Base-by-base conservation (phyloP, 2,888 invertebrate species). In the Apodemia mormo region DNA sequence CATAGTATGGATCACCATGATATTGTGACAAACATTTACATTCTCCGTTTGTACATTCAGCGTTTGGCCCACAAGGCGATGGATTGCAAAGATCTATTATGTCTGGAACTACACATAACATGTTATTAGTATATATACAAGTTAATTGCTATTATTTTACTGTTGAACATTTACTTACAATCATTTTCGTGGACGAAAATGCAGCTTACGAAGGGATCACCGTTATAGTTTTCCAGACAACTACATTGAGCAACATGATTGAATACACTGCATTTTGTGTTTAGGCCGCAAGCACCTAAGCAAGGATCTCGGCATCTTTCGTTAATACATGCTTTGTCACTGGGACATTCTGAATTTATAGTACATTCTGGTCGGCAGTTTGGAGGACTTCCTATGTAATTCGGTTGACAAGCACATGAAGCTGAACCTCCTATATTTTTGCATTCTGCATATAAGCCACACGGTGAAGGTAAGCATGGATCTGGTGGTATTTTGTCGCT, bases 1-100 rank as follows among this genome's bases (percentile, higher is more conserved):
- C 96, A 75, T 94, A 88, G 79, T 96, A 96, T 3, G 97, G 97
- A 88, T 97, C 96, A 37, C 97, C 97, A 78, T 95, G 94, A 81
- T 96, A 97, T 82, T 96, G 96, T 0, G 94, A 92, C 66, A 96
- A 81, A 82, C 97, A 97, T 29, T 94, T 94, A 79, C 97, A 97
- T 67, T 94, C 80, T 58, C 96, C 96, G 76, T 96, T 92, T 75
- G 88, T 84, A 80, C 97, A 97, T 79, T 94, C 87, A 22, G 97
- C 94, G 84, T 97, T 97, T 40, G 96, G 85, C 64, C 97, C 95
- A 84, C 96, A 96, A 1, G 96, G 96, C 10, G 94, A 94, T 67
- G 95, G 95, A 79, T 94, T 94, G 79, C 96, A 96, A 29, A 94
- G 94, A 82, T 96, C 95, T 14, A 81, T 79, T 71, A 91, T 87